phyloP scores from a whole-genome alignment of 2,113 vertebrate genomes.

The Pachypanchax playfairii region DNA sequence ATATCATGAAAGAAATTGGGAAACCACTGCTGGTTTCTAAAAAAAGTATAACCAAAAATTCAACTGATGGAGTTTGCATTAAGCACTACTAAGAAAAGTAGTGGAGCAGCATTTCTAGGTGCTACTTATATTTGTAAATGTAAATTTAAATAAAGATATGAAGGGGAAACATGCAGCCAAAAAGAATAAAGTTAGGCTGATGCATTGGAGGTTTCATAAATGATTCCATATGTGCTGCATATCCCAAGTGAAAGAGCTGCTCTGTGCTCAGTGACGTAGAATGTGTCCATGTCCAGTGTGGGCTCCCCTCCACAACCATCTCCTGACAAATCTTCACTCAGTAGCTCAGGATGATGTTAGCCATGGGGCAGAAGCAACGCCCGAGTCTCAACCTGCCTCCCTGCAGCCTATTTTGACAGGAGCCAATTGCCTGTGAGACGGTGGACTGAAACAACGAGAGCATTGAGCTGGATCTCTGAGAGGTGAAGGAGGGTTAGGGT shows the following conservation, averaged over 20 bases:
- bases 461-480: conserved; percentile 49
- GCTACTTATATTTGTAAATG: conserved; percentile 29
- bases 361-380: conserved; percentile 52
- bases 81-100: conserved; percentile 1
- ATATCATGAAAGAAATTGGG: background rate
- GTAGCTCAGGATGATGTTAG: conserved; percentile 67
- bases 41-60: conserved; percentile 1
- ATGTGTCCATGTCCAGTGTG: conserved; percentile 53
- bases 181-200: conserved; percentile 35
- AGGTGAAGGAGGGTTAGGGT: conserved; percentile 13
- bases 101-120: conserved; percentile 42
- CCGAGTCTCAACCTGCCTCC: conserved; percentile 42
- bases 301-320: conserved; percentile 45
- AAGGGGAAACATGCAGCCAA: conserved; percentile 57
- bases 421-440: conserved; percentile 74
- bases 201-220: conserved; percentile 66
- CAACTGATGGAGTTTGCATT: background rate
- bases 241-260: conserved; percentile 78
- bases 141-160: conserved; percentile 44
- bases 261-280: conserved; percentile 75
- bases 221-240: conserved; percentile 76
- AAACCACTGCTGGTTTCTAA: background rate
- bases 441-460: conserved; percentile 55
- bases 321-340: conserved; percentile 57
- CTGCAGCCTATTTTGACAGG: conserved; percentile 68